Conservation (phyloP, 1,140 invertebrate genomes). For the Eulimnadia texana region DNA sequence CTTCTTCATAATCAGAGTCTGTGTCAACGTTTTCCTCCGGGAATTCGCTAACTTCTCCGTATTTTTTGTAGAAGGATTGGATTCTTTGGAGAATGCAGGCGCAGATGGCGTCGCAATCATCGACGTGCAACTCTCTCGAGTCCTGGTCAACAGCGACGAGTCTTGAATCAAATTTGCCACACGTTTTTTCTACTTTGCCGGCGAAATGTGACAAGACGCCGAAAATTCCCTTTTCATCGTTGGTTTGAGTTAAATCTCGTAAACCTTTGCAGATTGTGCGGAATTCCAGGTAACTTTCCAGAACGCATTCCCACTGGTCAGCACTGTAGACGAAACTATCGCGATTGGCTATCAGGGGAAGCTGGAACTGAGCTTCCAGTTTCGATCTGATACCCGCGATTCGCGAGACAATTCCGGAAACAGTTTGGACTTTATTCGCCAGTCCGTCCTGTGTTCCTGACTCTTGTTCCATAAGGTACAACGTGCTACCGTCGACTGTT, state of each 20-base stretch:
- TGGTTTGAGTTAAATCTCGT: not conserved
- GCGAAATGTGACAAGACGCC: not conserved
- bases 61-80: slow-evolving; percentile 53
- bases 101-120: slow-evolving; percentile 5
- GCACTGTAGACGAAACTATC: not conserved
- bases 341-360: not conserved
- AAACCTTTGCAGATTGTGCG: not conserved
- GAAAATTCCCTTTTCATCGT: not conserved
- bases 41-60: slow-evolving; percentile 24
- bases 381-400: not conserved
- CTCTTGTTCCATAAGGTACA: not conserved
- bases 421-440: not conserved
- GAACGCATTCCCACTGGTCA: slow-evolving; percentile 1
- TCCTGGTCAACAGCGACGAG: not conserved
- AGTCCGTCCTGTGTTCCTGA: not conserved
- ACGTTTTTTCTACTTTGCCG: not conserved
- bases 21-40: slow-evolving; percentile 24
- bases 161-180: not conserved
- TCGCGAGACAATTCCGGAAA: not conserved
- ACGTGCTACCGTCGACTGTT: not conserved
- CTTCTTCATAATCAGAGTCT: slow-evolving; percentile 16
- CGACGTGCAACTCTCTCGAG: not conserved
- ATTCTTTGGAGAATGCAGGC: slow-evolving; percentile 35
- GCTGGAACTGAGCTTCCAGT: not conserved
- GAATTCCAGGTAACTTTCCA: not conserved